Conservation (phyloP, 2,888 invertebrate species). For the Patella depressa region DNA sequence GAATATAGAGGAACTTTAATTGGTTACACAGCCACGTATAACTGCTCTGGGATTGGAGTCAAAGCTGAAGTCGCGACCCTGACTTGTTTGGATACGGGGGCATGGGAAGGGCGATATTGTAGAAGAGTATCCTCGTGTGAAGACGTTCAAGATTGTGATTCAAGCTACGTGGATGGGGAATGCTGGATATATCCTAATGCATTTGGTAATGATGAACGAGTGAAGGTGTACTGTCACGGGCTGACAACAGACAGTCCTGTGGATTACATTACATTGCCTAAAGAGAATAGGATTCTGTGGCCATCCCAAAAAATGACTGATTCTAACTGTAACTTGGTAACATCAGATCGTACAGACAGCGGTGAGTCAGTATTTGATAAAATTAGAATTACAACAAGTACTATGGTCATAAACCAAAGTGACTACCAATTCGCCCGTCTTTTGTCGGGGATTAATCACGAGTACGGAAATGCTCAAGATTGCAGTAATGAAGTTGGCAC, state of each 20-base stretch:
- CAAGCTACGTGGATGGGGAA: background rate
- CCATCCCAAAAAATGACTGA: background rate
- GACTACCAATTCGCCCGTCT: background rate
- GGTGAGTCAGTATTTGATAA: background rate
- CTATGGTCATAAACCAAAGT: background rate
- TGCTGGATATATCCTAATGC: background rate
- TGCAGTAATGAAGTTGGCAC: background rate
- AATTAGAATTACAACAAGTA: background rate
- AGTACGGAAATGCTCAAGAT: background rate
- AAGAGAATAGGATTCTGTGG: background rate
- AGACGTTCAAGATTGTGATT: background rate
- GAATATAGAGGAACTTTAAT: background rate
- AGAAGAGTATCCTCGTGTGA: background rate
- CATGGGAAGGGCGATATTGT: background rate
- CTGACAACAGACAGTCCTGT: background rate
- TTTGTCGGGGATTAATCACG: background rate
- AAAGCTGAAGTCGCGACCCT: background rate
- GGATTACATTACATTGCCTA: background rate
- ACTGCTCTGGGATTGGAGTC: background rate
- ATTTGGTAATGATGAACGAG: background rate
- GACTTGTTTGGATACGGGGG: background rate
- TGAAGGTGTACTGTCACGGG: background rate
- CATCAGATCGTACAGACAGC: background rate
- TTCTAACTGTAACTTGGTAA: background rate
- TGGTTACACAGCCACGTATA: background rate